Evolutionary conservation across 2,888 invertebrate genomes (phyloP).

Genomic region (Aelia acuminata): DNA sequence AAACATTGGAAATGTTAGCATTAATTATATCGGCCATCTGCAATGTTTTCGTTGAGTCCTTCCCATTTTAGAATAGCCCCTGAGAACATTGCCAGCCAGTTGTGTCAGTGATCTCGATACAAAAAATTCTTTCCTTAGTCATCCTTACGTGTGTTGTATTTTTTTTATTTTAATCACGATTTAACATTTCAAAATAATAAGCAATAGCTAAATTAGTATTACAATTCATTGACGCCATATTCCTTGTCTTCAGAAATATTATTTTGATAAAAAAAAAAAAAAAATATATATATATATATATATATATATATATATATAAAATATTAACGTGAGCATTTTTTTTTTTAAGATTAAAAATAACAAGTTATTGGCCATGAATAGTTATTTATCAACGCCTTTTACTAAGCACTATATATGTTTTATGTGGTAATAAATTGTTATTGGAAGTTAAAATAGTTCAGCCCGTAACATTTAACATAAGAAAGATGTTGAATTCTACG

Average conservation of each 20-base stretch:
- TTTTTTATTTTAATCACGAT: too few relatives aligned
- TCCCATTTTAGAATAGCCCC: slow-evolving; percentile 35
- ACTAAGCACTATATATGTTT: background rate
- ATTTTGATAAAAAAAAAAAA: too few relatives aligned
- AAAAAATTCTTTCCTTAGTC: background rate
- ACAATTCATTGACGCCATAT: too few relatives aligned
- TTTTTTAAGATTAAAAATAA: background rate
- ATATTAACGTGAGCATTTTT: too few relatives aligned
- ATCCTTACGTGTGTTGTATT: background rate
- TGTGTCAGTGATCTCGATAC: slow-evolving; percentile 26
- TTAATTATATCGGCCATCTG: background rate
- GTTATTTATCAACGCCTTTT: background rate
- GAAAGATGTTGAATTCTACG: too few relatives aligned
- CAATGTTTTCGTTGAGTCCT: background rate
- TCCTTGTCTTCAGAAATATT: too few relatives aligned
- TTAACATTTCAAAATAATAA: too few relatives aligned
- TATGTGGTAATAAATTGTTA: background rate
- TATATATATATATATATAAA: too few relatives aligned
- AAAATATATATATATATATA: too few relatives aligned
- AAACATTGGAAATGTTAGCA: background rate
- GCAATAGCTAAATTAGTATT: too few relatives aligned
- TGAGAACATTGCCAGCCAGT: slow-evolving; percentile 3
- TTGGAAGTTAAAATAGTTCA: background rate
- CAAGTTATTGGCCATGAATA: background rate
- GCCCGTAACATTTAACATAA: background rate